Base-by-base conservation (phyloP, 2,113 vertebrate genomes). In the Psilopogon haemacephalus region DNA sequence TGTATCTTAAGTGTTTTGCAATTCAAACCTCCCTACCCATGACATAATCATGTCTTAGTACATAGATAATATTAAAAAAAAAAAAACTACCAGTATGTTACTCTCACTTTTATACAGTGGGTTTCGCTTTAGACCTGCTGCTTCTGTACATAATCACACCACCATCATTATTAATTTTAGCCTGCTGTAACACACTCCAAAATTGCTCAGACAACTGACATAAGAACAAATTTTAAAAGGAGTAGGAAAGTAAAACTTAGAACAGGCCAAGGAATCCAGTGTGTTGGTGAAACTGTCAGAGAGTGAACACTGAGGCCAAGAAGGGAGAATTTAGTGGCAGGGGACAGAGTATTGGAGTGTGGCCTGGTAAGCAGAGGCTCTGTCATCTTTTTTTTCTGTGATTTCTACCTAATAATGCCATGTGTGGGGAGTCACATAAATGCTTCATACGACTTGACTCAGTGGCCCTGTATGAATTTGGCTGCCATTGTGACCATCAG, bases 341-440 rank as follows among this genome's bases (percentile, higher is more conserved):
- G 40, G 13, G 63, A 59, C 5, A 0, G 83, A 91, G 72, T 7
- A 15, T 73, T 82, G 62, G 56, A 78, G 60, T 87, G 60, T 81
- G 23, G 40, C 2, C 0, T 83, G 64, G 87, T 73, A 93, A 78
- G 89, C 72, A 42, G 68, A 74, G 92, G 77, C 68, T 77, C 42
- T 65, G 77, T 86, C 68, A 78, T 85, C 64, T 27, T 84, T 88
- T 84, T 88, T 67, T 89, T 76, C 83, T 90, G 0, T 86, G 89
- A 93, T 95, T 95, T 78, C 65, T 85, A 59, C 74, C 76, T 95
- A 94, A 95, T 92, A 96, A 92, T 68, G 82, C 81, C 75, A 26
- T 87, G 81, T 94, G 50, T 84, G 81, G 88, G 77, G 69, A 95
- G 88, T 91, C 88, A 72, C 92, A 86, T 95, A 94, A 96, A 96